These are phyloP conservation scores for Tinea semifulvella DNA, from an alignment of 2,888 invertebrate species.

Conservation along the genomic window DNA sequence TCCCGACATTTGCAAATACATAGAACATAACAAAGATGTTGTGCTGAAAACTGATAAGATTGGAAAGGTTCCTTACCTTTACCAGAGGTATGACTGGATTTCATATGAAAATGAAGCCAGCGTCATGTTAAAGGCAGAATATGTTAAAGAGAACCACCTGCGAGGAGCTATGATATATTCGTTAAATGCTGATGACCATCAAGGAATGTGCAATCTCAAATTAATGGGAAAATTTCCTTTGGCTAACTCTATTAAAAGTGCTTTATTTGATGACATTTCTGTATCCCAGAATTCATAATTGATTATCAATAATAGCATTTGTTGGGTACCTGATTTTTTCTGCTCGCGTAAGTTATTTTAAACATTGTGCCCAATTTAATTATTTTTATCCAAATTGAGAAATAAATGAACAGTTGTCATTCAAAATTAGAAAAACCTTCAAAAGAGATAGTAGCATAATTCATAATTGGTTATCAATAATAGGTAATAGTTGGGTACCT, in stretches of 20 bases:
- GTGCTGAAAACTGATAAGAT: slow-evolving; percentile 69
- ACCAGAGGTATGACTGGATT: slow-evolving; percentile 78
- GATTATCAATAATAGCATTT: background rate
- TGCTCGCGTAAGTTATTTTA: slow-evolving; percentile 57
- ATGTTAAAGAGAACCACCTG: slow-evolving; percentile 68
- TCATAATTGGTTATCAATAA: background rate
- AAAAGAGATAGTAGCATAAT: slow-evolving; percentile 1
- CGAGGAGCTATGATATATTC: slow-evolving; percentile 88
- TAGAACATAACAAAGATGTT: slow-evolving; percentile 48
- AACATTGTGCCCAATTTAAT: slow-evolving; percentile 59
- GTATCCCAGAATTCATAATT: background rate
- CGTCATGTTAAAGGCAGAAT: slow-evolving; percentile 74
- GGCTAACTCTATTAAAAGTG: slow-evolving; percentile 29
- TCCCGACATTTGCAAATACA: slow-evolving; percentile 74
- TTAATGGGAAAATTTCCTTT: slow-evolving; percentile 29
- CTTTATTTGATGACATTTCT: slow-evolving; percentile 16
- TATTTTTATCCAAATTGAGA: slow-evolving; percentile 22
- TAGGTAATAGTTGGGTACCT: slow-evolving; percentile 34
- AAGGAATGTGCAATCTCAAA: slow-evolving; percentile 56
- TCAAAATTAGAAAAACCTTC: too few species aligned
- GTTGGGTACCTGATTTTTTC: slow-evolving; percentile 48
- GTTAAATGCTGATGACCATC: slow-evolving; percentile 82
- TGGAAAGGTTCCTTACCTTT: slow-evolving; percentile 81
- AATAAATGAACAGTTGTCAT: too few species aligned
- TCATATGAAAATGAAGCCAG: slow-evolving; percentile 82